These are phyloP conservation scores for Dicaeum eximium DNA, from an alignment of 2,113 vertebrate species.

Conservation along the genomic window DNA sequence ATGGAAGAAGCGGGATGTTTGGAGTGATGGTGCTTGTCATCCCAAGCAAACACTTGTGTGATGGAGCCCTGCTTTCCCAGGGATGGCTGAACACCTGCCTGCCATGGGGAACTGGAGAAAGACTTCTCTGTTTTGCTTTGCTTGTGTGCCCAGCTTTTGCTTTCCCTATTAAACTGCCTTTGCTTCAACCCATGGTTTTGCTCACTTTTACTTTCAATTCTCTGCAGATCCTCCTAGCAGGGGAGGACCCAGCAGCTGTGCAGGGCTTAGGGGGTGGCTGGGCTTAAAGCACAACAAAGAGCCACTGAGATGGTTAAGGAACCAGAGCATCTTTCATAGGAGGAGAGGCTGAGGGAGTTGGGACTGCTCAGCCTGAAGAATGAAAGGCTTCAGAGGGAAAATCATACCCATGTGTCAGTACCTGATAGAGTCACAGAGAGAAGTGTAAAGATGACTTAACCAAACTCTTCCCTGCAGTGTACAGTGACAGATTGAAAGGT, in stretches of 20 bases:
- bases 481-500: neutral
- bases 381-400: neutral
- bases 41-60: neutral
- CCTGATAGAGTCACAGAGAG: neutral
- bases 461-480: neutral
- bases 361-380: neutral
- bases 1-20: neutral
- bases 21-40: neutral
- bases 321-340: neutral
- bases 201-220: neutral
- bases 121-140: neutral
- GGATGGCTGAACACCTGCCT: neutral
- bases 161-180: neutral
- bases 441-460: neutral
- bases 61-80: neutral
- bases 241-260: neutral
- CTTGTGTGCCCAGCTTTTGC: neutral
- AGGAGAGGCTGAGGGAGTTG: neutral
- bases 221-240: accelerated
- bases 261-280: neutral
- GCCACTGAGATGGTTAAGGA: neutral
- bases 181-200: neutral
- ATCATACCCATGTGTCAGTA: neutral
- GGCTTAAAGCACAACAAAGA: neutral
- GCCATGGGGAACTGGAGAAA: neutral